A percentile compares a stretch with the other conserved stretches of the same genome.
These are phyloP conservation scores for Stenotaenia linearis DNA, from an alignment of 2,888 invertebrate species.

Conservation along the genomic window DNA sequence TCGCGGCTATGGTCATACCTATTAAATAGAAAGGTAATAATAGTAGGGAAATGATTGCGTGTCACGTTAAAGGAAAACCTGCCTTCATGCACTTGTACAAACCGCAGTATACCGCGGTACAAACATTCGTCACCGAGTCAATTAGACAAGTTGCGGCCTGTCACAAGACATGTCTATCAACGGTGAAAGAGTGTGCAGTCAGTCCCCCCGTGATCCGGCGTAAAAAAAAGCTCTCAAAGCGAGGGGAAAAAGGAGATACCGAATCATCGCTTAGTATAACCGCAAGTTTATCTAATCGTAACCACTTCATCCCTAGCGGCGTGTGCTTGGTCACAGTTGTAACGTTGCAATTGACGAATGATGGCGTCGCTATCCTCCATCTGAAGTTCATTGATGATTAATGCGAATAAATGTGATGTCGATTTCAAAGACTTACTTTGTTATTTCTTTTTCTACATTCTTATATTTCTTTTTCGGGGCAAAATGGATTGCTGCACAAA, in stretches of 20 bases:
- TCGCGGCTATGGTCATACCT: background rate
- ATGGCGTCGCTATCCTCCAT: background rate
- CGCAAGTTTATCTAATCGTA: background rate
- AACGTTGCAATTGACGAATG: background rate
- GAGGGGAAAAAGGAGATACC: background rate
- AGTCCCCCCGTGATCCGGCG: background rate
- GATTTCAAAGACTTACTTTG: background rate
- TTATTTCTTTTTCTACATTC: background rate
- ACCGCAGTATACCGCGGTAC: no score
- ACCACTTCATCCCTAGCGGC: background rate
- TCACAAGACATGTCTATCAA: background rate
- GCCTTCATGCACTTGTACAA: background rate
- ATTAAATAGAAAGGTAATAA: background rate
- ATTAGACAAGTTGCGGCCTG: background rate
- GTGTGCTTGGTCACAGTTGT: background rate
- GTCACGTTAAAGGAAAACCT: background rate
- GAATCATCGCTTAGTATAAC: background rate
- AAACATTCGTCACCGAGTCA: background rate
- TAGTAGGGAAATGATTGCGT: background rate
- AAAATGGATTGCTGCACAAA: no score
- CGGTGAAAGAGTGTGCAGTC: background rate
- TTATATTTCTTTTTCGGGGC: no score
- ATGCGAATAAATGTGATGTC: background rate
- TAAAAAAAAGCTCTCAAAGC: background rate
- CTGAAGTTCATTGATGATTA: background rate